Evolutionary conservation across 2,797 vertebrate genomes (phyloP).

Genomic region (Platalea minor): DNA sequence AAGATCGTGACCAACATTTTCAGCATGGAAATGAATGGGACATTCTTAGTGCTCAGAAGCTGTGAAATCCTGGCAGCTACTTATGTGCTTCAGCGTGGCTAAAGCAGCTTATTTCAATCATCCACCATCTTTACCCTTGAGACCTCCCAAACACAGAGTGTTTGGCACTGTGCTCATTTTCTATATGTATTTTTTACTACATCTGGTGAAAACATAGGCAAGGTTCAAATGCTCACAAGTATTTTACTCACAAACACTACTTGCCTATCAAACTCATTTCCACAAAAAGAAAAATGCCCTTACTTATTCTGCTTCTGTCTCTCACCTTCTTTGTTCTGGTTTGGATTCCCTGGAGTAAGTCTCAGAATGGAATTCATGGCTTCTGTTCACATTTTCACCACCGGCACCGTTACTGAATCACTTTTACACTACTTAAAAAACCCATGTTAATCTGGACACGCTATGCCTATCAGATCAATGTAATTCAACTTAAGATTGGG

Average conservation of each 20-base stretch:
- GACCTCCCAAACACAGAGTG: not conserved
- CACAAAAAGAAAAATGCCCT: not conserved
- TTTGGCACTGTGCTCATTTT: not conserved
- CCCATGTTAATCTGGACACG: not conserved
- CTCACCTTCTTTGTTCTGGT: not conserved
- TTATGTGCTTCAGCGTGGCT: not conserved
- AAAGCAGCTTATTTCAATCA: not conserved
- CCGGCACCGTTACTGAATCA: not conserved
- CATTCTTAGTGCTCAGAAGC: not conserved
- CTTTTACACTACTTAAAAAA: conserved; percentile 25
- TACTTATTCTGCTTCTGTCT: not conserved
- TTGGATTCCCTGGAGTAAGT: not conserved
- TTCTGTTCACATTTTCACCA: not conserved
- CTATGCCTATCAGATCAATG: conserved; percentile 27
- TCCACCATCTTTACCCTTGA: not conserved
- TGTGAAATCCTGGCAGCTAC: not conserved
- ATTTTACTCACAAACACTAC: not conserved
- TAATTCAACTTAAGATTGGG: conserved; percentile 43
- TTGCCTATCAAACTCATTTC: not conserved
- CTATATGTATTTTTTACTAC: not conserved
- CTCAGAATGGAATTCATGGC: not conserved
- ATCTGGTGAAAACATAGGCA: not conserved
- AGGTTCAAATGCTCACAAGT: not conserved
- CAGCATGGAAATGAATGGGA: not conserved
- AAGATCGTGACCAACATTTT: not conserved